Conservation (phyloP, 2,888 invertebrate species). For the Silvanus unidentatus region DNA sequence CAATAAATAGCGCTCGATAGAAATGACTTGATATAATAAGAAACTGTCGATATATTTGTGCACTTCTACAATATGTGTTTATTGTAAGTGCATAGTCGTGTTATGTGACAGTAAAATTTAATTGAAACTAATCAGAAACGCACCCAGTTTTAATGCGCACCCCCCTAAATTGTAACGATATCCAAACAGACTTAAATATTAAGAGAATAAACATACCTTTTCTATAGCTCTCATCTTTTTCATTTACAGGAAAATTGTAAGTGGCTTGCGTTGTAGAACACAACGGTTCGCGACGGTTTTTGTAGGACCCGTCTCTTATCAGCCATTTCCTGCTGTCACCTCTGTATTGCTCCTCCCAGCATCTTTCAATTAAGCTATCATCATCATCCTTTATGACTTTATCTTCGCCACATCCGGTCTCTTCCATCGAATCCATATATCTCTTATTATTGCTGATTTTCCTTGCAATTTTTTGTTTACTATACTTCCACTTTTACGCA, state of each 20-base stretch:
- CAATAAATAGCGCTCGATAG: neutral
- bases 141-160: neutral
- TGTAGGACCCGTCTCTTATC: constrained; percentile 30
- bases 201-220: too few species aligned
- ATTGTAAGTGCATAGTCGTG: constrained; percentile 2
- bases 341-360: constrained; percentile 33
- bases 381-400: constrained; percentile 14
- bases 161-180: neutral
- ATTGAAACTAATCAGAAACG: neutral
- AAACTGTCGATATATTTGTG: constrained; percentile 1
- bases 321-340: constrained; percentile 39
- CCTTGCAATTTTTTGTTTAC: too few species aligned
- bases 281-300: constrained; percentile 19
- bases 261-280: constrained; percentile 36
- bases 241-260: constrained; percentile 26
- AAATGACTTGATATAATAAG: neutral
- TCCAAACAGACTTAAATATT: too few species aligned
- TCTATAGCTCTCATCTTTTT: constrained; percentile 9
- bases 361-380: constrained; percentile 30
- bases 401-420: constrained; percentile 9
- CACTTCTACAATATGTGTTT: neutral
- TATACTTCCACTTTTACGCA: too few species aligned
- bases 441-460: neutral
- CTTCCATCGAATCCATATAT: constrained; percentile 10
- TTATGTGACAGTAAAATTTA: neutral